A percentile compares a stretch with the other conserved stretches of the same genome.
Evolutionary conservation across 2,888 invertebrate species (phyloP).

Genomic region (Lysandra coridon): DNA sequence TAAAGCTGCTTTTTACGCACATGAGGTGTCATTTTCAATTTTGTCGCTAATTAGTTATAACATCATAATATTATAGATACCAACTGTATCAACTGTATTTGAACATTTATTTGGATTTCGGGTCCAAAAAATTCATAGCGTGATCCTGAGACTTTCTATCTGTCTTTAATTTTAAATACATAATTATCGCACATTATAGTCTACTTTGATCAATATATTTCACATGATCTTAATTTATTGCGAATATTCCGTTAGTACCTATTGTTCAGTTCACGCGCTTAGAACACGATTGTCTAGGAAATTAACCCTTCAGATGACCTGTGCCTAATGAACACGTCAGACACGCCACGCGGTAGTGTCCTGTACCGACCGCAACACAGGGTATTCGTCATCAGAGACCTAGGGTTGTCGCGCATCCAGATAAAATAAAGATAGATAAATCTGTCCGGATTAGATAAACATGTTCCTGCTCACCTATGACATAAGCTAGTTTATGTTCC

Average conservation of each 20-base stretch:
- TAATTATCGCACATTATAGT: background rate
- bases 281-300: conserved; percentile 14
- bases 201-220: background rate
- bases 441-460: background rate
- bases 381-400: background rate
- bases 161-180: background rate
- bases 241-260: background rate
- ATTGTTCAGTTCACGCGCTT: conserved; percentile 15
- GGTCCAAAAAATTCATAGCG: no score
- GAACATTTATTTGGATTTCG: no score
- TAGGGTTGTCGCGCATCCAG: background rate
- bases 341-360: conserved; percentile 4
- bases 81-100: no score
- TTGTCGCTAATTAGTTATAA: background rate
- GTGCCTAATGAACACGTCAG: conserved; percentile 26
- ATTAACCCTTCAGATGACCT: conserved; percentile 26
- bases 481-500: background rate
- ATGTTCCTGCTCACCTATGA: background rate
- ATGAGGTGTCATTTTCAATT: background rate
- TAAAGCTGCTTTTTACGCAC: background rate
- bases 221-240: background rate
- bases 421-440: background rate
- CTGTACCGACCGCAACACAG: background rate
- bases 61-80: no score
- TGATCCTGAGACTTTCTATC: background rate